These are phyloP conservation scores for Pyrocephalus nanus DNA, from an alignment of 2,797 vertebrate species.

Conservation along the genomic window DNA sequence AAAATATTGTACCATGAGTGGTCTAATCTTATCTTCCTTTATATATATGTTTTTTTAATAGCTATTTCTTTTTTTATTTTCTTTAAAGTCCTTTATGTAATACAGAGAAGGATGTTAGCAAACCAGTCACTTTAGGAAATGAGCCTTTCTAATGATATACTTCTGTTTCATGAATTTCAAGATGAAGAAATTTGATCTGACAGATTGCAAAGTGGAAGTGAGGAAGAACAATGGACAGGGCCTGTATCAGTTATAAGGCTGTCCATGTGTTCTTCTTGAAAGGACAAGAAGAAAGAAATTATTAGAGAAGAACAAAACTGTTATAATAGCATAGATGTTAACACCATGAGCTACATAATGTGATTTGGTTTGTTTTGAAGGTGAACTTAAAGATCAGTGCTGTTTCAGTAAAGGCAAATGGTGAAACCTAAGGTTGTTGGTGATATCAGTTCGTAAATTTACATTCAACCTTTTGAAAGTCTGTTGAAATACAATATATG, in stretches of 20 bases:
- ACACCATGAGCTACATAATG: background rate
- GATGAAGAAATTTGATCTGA: background rate
- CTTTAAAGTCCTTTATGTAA: background rate
- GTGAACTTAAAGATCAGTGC: background rate
- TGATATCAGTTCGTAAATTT: background rate
- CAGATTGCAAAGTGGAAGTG: background rate
- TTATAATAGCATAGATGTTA: background rate
- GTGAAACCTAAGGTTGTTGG: background rate
- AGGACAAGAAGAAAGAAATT: background rate
- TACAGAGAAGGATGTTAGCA: background rate
- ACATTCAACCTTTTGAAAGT: background rate
- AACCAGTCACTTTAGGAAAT: background rate
- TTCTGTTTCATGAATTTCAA: background rate
- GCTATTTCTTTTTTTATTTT: background rate
- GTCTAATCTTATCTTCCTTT: background rate
- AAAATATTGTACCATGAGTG: background rate
- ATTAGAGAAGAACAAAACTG: background rate
- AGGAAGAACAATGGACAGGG: background rate
- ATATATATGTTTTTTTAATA: background rate
- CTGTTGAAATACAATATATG: background rate
- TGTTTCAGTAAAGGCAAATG: background rate
- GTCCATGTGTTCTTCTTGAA: background rate
- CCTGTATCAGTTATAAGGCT: background rate
- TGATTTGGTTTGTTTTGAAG: slow-evolving; percentile 17
- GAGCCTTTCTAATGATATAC: background rate